These are phyloP conservation scores for Punctoribates punctum DNA, from an alignment of 2,888 invertebrate genomes.

Conservation along the genomic window DNA sequence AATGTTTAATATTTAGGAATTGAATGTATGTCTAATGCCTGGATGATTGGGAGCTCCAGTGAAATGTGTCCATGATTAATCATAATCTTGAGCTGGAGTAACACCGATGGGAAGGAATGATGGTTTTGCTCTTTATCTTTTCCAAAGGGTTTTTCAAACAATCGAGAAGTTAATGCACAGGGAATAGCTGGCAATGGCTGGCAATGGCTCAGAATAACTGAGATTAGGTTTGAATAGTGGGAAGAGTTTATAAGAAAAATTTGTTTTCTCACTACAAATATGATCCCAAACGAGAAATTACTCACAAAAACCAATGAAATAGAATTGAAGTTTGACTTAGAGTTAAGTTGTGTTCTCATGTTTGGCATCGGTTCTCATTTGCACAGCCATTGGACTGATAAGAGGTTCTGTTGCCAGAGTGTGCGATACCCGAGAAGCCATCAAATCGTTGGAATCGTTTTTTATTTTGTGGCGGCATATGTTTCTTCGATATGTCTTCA, in stretches of 20 bases:
- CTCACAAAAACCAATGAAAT: slow-evolving; percentile 15
- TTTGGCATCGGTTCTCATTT: neutral
- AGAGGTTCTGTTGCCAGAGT: neutral
- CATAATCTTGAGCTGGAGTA: too few relatives aligned
- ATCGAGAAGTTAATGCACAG: slow-evolving; percentile 13
- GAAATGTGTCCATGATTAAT: too few relatives aligned
- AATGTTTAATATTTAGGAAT: too few relatives aligned
- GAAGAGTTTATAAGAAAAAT: slow-evolving; percentile 10
- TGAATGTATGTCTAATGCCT: too few relatives aligned
- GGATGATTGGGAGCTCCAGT: too few relatives aligned
- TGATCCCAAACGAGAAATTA: slow-evolving; percentile 27
- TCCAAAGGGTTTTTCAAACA: neutral
- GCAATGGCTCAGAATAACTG: neutral
- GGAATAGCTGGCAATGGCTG: neutral
- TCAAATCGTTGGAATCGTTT: neutral
- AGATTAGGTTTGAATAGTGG: neutral
- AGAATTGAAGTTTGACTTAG: neutral
- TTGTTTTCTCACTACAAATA: slow-evolving; percentile 1
- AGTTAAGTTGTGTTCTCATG: too few relatives aligned
- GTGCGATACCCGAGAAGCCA: neutral
- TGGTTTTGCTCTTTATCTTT: neutral
- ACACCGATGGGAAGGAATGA: neutral
- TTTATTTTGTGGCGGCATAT: slow-evolving; percentile 30
- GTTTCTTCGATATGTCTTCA: neutral
- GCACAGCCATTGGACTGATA: slow-evolving; percentile 7